phyloP scores from a whole-genome alignment of 2,113 vertebrate genomes.

The Pseudorhombus dupliciocellatus region DNA sequence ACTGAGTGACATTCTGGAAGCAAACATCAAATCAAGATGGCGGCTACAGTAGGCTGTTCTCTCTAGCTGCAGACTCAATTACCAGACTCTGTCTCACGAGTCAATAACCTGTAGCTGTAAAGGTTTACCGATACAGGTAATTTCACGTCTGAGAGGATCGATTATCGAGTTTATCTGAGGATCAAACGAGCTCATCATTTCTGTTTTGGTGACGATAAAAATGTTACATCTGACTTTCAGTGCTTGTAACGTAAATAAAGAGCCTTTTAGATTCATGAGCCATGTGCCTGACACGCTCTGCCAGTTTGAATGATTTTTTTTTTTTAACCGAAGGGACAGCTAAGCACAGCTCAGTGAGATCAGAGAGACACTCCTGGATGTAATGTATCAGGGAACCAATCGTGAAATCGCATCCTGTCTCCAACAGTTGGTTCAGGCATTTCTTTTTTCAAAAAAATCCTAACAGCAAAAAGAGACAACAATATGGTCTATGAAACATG shows the following conservation, averaged over 20 bases:
- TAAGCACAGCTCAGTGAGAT: constrained; percentile 20
- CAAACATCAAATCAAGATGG: constrained; percentile 8
- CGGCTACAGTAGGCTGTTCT: constrained; percentile 3
- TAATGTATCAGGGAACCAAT: constrained; percentile 38
- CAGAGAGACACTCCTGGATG: constrained; percentile 30
- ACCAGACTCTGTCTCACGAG: neutral
- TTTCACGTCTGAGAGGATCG: constrained; percentile 1
- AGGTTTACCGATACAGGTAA: neutral
- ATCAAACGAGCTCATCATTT: constrained; percentile 3
- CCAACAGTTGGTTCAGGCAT: constrained; percentile 47
- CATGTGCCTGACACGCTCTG: constrained; percentile 12
- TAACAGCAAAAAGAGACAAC: constrained; percentile 55
- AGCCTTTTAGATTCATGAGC: neutral
- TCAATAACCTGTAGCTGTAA: neutral
- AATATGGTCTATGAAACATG: constrained; percentile 59
- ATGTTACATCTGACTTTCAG: neutral
- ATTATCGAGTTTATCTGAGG: constrained; percentile 11
- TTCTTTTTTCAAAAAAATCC: constrained; percentile 45
- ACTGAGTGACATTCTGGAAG: neutral
- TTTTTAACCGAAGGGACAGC: constrained; percentile 22
- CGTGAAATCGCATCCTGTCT: constrained; percentile 18
- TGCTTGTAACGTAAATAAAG: constrained; percentile 27
- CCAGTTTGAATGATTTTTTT: constrained; percentile 18
- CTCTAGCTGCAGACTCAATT: constrained; percentile 5
- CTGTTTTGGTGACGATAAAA: constrained; percentile 11